Percentiles rank a stretch among this genome's conserved stretches.
These are phyloP conservation scores for Takifugu ocellatus DNA, from an alignment of 2,797 vertebrate genomes.

Conservation along the genomic window DNA sequence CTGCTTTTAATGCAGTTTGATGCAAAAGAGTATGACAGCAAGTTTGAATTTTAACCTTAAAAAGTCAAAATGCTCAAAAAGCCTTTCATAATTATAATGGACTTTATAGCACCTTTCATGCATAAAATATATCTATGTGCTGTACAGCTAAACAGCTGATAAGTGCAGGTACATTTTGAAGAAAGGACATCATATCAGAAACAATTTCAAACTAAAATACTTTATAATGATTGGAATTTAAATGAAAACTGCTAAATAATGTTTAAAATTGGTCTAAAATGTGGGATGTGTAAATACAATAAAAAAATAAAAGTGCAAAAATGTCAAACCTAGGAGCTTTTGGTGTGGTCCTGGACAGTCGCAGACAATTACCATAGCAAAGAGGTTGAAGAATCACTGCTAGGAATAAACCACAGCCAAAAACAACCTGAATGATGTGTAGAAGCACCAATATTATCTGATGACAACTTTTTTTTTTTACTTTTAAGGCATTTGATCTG, in stretches of 20 bases:
- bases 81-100: neutral
- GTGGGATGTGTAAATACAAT: too few species aligned
- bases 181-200: neutral
- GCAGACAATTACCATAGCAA: neutral
- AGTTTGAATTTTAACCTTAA: slow-evolving; percentile 14
- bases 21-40: slow-evolving; percentile 73
- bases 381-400: neutral
- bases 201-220: too few species aligned
- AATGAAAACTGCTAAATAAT: too few species aligned
- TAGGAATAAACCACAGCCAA: slow-evolving; percentile 15
- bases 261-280: too few species aligned
- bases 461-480: slow-evolving; percentile 46
- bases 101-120: neutral
- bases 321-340: neutral
- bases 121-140: neutral
- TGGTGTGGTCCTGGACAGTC: neutral
- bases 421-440: slow-evolving; percentile 27
- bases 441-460: slow-evolving; percentile 62
- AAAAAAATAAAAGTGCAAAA: neutral
- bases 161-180: neutral
- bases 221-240: too few species aligned
- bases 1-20: slow-evolving; percentile 30
- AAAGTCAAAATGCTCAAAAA: slow-evolving; percentile 2
- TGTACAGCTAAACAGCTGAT: neutral
- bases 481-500: slow-evolving; percentile 66